Evolutionary conservation across 2,888 invertebrate genomes (phyloP).

Genomic region (Lasioglossum zephyrum): DNA sequence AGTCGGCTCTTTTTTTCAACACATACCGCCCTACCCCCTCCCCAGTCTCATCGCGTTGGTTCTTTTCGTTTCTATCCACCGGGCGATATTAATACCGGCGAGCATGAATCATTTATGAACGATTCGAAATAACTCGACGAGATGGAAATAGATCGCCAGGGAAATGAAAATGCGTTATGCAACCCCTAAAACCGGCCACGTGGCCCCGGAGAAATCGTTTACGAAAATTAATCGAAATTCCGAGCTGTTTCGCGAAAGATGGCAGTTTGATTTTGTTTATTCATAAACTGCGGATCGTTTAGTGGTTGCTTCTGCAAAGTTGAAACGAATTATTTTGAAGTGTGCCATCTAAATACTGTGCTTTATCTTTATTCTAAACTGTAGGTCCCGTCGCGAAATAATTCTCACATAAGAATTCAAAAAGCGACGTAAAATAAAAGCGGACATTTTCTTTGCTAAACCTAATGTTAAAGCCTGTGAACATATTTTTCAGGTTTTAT

Average conservation of each 20-base stretch:
- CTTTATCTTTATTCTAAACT: too few relatives aligned
- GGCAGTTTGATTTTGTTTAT: neutral
- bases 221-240: neutral
- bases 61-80: neutral
- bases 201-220: neutral
- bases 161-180: slow-evolving; percentile 35
- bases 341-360: too few relatives aligned
- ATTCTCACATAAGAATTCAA: too few relatives aligned
- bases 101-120: slow-evolving; percentile 64
- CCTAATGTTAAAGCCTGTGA: too few relatives aligned
- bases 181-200: slow-evolving; percentile 30
- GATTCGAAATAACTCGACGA: slow-evolving; percentile 59
- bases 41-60: neutral
- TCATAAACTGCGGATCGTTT: too few relatives aligned
- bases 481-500: too few relatives aligned
- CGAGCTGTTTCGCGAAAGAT: neutral
- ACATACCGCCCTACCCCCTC: neutral
- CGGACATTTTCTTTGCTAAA: too few relatives aligned
- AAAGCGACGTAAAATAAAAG: too few relatives aligned
- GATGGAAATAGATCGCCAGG: slow-evolving; percentile 55
- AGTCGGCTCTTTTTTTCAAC: neutral
- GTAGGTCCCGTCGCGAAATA: too few relatives aligned
- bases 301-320: too few relatives aligned
- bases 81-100: slow-evolving; percentile 45
- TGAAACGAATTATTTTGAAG: neutral